These are phyloP conservation scores for Crepidodera aurea DNA, from an alignment of 2,888 invertebrate species.

Conservation along the genomic window DNA sequence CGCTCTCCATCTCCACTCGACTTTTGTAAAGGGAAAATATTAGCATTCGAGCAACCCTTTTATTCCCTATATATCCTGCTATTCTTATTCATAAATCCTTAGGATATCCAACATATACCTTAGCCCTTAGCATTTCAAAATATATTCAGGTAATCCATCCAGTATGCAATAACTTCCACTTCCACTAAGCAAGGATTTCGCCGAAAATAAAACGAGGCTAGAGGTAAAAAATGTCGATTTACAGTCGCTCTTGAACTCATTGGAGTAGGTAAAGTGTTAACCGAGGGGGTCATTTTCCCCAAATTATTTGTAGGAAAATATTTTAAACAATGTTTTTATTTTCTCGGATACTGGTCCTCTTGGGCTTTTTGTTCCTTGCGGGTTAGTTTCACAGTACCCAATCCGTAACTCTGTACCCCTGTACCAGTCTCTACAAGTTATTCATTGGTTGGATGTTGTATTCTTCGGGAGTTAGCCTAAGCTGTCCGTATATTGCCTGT, in stretches of 20 bases:
- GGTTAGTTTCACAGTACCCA: too few relatives aligned
- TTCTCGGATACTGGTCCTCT: too few relatives aligned
- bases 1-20: too few relatives aligned
- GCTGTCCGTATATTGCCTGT: too few relatives aligned
- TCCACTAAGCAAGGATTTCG: constrained; percentile 2
- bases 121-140: constrained; percentile 8
- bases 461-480: too few relatives aligned
- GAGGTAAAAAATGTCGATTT: neutral
- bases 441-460: too few relatives aligned
- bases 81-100: constrained; percentile 10
- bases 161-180: constrained; percentile 11
- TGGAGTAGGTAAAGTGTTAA: neutral
- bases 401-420: too few relatives aligned
- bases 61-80: neutral
- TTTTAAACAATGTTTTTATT: too few relatives aligned
- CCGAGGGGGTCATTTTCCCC: too few relatives aligned
- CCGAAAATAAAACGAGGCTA: neutral
- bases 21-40: neutral
- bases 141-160: constrained; percentile 12
- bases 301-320: too few relatives aligned
- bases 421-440: too few relatives aligned
- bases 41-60: neutral
- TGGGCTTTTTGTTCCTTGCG: too few relatives aligned
- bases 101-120: constrained; percentile 4
- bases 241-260: neutral